These are phyloP conservation scores for Dendrolimus pini DNA, from an alignment of 2,888 invertebrate genomes.

Conservation along the genomic window DNA sequence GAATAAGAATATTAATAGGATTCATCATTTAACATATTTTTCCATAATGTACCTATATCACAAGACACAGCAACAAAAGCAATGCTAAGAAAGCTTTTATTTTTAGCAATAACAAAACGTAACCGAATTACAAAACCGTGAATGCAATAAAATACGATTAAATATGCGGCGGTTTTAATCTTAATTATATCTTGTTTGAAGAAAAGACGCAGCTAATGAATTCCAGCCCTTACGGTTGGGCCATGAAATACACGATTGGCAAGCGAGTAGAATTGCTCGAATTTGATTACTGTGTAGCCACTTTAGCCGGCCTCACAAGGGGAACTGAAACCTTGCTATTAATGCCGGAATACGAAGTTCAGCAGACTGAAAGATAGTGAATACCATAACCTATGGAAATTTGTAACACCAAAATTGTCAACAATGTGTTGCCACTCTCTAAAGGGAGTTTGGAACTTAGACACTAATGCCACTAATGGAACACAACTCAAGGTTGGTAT, in stretches of 20 bases:
- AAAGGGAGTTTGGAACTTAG: no score
- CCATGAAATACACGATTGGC: slow-evolving; percentile 10
- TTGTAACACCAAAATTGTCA: background rate
- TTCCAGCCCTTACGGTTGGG: slow-evolving; percentile 19
- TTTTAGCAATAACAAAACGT: background rate
- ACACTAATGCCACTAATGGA: no score
- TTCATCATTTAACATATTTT: no score
- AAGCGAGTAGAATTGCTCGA: background rate
- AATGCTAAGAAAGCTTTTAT: background rate
- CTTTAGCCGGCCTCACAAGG: background rate
- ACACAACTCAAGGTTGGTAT: no score
- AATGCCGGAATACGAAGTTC: no score
- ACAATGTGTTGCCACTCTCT: no score
- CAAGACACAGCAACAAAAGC: slow-evolving; percentile 10
- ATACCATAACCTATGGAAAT: background rate
- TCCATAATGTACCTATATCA: no score
- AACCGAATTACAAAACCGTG: background rate
- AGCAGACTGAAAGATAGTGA: background rate
- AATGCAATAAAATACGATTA: slow-evolving; percentile 18
- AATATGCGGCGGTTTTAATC: slow-evolving; percentile 29
- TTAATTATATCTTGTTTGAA: slow-evolving; percentile 23
- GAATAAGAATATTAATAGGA: no score
- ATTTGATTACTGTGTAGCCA: background rate
- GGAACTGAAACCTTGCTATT: no score
- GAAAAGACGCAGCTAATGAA: slow-evolving; percentile 29